Evolutionary conservation across 2,797 vertebrate genomes (phyloP), one percentile per base, ranked within the genome.

Genomic region (Poeciliopsis gracilis): DNA sequence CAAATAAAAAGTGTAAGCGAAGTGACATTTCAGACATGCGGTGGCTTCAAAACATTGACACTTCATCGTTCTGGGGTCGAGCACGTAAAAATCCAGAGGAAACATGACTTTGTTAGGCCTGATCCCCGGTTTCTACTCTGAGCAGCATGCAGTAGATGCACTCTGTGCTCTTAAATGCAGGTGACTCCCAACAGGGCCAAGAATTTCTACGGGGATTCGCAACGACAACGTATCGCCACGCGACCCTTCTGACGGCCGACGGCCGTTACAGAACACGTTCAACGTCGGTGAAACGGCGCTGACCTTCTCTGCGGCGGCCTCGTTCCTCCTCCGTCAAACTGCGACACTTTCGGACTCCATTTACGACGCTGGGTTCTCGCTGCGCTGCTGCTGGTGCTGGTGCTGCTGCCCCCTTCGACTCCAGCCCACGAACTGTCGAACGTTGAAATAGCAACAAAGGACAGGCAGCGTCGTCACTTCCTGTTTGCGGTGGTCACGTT

Each of bases 401-500:
- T 10, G 10, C 7, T 8, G 7, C 38, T 38, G 38, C 38, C 38
- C 2, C 10, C 41, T 15, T 28, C 30, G 2, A 15, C 28, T 36
- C 2, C 5, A 1, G 57, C 49, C 6, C 59, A 28, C 7, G 45
- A 46, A 13, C 28, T 5, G 15, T n/a, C 43, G 12, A 69, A 25
- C 33, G 10, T 4, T 41, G 16, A 8, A 36, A 2, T 0, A 8
- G 46, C 7, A n/a, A 7, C 47, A 1, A 1, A 6, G 4, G 18
- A 16, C 4, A n/a, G 46, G 36, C 36, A 13, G 2, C 5, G 5
- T 2, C 0, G 7, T 73, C 46, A 88, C 88, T 95, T 94, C 94
- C 94, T 93, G 91, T 93, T 93, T 91, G 84, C 76, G 46, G 47
- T 1, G 25, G 45, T 80, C 66, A 90, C 81, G 45, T 78, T 2